Base-by-base conservation (phyloP, 2,888 invertebrate species). In the Standfussiana lucernea region DNA sequence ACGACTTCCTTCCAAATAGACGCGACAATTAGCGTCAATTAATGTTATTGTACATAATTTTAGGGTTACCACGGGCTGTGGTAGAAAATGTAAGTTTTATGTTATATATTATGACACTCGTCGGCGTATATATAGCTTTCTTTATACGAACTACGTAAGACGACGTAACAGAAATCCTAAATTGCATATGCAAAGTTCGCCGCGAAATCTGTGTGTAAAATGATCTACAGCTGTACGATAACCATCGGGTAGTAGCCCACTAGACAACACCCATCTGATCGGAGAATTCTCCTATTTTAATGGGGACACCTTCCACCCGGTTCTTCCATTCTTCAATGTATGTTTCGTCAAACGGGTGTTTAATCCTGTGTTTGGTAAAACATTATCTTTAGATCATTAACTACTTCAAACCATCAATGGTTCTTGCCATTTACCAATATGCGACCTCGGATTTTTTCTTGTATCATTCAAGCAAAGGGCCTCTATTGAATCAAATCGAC, bases 21-120 rank as follows among this genome's bases (percentile, higher is more conserved):
- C 83, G 53, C 65, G 50, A 73, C 78, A 88, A 89, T 88, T 88
- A 89, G 50, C 50, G 21, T 13, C 84, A 89, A 89, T 89, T 89
- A 83, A 79, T 75, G 83, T 74, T 77, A 69, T 80, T 89, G 83
- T 80, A 86, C 80, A 78, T 77, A 65, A 72, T 42, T 68, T 72
- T 80, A 76, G 59, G 75, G 72, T 21, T 77, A 69, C 0, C 61
- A 28, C n/a, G 2, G 13, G 45, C 2, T 15, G 10, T 75, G 15
- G 15, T 28, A 62, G 21, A 21, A 45, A 50, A 72, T 28, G 15
- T 32, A 0, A 15, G n/a, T n/a, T n/a, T n/a, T n/a, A n/a, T n/a
- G n/a, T n/a, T n/a, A n/a, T n/a, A 32, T 24, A 15, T 8, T 8
- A 15, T 24, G 15, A 24, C 47, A 15, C 50, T n/a, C n/a, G 10